Evolutionary conservation across 2,888 invertebrate genomes (phyloP), one percentile per base, ranked within the genome.

Genomic region (Rhaphigaster nebulosa): DNA sequence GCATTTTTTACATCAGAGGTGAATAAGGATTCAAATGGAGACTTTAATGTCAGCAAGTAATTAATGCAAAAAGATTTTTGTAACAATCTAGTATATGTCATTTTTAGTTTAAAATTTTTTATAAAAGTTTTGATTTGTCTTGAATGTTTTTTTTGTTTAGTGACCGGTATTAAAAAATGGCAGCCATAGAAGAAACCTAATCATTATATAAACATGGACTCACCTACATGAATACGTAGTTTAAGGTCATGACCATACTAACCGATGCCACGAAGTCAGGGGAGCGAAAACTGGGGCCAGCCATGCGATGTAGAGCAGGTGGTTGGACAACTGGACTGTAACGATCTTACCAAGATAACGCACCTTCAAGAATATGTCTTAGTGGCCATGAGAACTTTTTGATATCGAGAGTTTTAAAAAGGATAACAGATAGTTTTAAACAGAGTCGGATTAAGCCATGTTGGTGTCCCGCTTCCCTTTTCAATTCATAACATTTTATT

Each of bases 221-320:
- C 23, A 20, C 6, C 12, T 76, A 38, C 1, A 23, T 34, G 70
- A 38, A 20, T 38, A 76, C 70, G 70, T 76, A 38, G 20, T 76
- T 70, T 76, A 76, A 76, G 70, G 70, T 76, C 70, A 76, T 76
- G 70, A 76, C 70, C 34, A 76, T 76, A 76, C 70, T 76, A 76
- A 76, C 70, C 70, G 20, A 76, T 38, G 70, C 70, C 70, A 20
- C 70, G 70, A 8, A 76, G 70, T 34, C 70, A 84, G n/a, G 84
- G 84, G 12, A 84, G 84, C 84, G 84, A 84, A 45, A 84, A n/a
- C 84, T n/a, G 45, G 6, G 84, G 84, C 18, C 84, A 84, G 45
- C 84, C 84, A 84, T 20, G 45, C 84, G 84, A 84, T 50, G 45
- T 84, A 41, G 45, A 50, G 84, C 84, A 84, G 84, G 84, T 84